Evolutionary conservation across 2,888 invertebrate species (phyloP).

Genomic region (Cetonia aurata): DNA sequence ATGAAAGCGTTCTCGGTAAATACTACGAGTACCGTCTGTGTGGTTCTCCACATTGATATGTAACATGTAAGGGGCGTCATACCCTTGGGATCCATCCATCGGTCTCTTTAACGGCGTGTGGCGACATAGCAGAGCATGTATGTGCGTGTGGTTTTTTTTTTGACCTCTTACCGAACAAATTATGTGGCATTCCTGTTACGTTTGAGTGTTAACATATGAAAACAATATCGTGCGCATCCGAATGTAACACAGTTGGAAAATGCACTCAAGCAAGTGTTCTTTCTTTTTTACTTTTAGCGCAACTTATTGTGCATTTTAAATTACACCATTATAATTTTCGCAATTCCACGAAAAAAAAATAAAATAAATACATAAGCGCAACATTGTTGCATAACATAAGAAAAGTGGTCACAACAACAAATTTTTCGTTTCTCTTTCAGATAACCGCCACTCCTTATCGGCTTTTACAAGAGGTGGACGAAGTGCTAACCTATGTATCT

Average conservation of each 20-base stretch:
- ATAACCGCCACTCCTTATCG: not conserved
- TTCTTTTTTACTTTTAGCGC: too few species aligned
- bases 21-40: conserved; percentile 51
- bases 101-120: conserved; percentile 54
- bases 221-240: conserved; percentile 20
- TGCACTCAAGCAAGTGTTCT: too few species aligned
- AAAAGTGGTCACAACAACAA: too few species aligned
- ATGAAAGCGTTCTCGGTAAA: not conserved
- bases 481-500: conserved; percentile 26
- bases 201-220: conserved; percentile 39
- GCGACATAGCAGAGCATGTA: conserved; percentile 45
- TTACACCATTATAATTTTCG: too few species aligned
- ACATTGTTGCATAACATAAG: too few species aligned
- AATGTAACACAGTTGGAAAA: not conserved
- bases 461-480: not conserved
- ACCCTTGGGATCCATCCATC: conserved; percentile 58
- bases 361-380: too few species aligned
- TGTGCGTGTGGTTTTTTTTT: conserved; percentile 53
- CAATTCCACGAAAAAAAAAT: too few species aligned
- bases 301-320: too few species aligned
- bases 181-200: conserved; percentile 49
- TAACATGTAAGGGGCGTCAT: conserved; percentile 63
- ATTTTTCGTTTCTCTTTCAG: conserved; percentile 40
- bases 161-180: conserved; percentile 53
- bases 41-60: conserved; percentile 59